These are phyloP conservation scores for Glaucopsyche alexis DNA, from an alignment of 2,888 invertebrate genomes.

Conservation along the genomic window DNA sequence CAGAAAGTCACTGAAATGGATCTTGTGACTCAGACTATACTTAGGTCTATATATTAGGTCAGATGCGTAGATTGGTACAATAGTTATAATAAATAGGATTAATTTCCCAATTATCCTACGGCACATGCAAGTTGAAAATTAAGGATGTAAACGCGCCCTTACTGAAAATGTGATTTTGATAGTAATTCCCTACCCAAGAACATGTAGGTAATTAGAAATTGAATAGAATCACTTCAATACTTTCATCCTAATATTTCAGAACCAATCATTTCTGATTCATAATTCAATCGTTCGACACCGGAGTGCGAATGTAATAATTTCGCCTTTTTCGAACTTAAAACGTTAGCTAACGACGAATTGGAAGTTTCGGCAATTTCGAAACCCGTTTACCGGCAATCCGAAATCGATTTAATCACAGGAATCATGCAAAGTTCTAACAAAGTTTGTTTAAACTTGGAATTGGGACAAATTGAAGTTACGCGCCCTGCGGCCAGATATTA, in stretches of 20 bases:
- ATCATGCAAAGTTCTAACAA: slow-evolving; percentile 73
- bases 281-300: slow-evolving; percentile 8
- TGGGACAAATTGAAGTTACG: slow-evolving; percentile 74
- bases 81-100: no score
- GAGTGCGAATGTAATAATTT: slow-evolving; percentile 41
- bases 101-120: no score
- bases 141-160: no score
- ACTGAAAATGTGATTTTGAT: no score
- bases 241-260: slow-evolving; percentile 7
- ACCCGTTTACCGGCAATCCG: slow-evolving; percentile 70
- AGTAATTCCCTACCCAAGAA: no score
- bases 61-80: no score
- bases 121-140: no score
- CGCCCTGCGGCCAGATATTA: slow-evolving; percentile 71
- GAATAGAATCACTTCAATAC: slow-evolving; percentile 1
- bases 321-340: slow-evolving; percentile 63
- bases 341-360: slow-evolving; percentile 70
- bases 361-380: slow-evolving; percentile 58
- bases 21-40: no score
- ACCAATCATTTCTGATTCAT: neutral
- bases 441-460: slow-evolving; percentile 72
- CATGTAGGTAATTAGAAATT: no score
- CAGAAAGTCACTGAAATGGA: no score
- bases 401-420: slow-evolving; percentile 77
- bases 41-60: no score